Percentiles rank a stretch among this genome's conserved stretches.
Conservation (phyloP, 2,797 vertebrate genomes). For the Psittacula echo region DNA sequence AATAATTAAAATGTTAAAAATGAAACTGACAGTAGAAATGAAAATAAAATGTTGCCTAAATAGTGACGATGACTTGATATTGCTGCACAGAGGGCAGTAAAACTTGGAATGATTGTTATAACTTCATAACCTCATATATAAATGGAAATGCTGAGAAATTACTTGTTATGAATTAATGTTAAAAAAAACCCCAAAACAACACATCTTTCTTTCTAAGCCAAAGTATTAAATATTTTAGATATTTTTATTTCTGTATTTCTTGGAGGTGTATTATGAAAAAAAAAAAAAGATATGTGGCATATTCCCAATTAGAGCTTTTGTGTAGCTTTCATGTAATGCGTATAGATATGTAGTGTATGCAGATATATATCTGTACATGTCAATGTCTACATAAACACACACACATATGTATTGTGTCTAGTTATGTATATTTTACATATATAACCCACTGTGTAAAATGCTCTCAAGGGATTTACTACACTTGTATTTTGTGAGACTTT, state of each 20-base stretch:
- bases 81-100: not conserved
- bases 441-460: not conserved
- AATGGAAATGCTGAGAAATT: not conserved
- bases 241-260: not conserved
- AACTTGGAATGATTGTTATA: rapidly evolving
- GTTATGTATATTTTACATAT: not conserved
- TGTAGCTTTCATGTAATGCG: not conserved
- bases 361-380: not conserved
- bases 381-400: not conserved
- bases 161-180: not conserved
- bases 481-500: not conserved
- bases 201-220: not conserved
- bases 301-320: not conserved
- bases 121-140: not conserved
- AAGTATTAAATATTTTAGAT: not conserved
- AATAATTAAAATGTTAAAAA: not conserved
- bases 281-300: not conserved
- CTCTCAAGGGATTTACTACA: not conserved
- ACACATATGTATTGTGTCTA: not conserved
- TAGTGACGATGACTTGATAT: not conserved
- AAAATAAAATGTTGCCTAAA: not conserved
- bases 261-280: not conserved
- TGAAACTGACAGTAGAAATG: not conserved
- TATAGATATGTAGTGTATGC: rapidly evolving
- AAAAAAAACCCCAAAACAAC: too few species aligned